Conservation (phyloP, 2,797 vertebrate species). For the Arvicola amphibius region DNA sequence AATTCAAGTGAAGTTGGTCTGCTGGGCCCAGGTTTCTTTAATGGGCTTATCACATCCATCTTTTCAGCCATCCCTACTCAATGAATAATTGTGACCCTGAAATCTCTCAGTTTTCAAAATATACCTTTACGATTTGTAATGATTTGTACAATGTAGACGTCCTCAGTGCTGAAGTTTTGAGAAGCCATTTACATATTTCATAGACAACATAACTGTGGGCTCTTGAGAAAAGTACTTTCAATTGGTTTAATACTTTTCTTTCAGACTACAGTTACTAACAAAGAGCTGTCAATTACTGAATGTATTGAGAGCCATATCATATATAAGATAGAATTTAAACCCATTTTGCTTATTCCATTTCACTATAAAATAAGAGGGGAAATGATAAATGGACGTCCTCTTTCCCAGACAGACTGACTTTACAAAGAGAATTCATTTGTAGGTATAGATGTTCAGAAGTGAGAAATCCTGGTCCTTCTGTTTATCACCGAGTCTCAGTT, state of each 20-base stretch:
- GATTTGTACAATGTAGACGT: neutral
- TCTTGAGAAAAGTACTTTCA: neutral
- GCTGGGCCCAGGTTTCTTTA: neutral
- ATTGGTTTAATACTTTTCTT: neutral
- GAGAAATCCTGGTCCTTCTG: neutral
- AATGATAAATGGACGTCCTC: neutral
- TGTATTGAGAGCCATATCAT: neutral
- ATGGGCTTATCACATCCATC: neutral
- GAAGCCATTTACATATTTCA: neutral
- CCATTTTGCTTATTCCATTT: neutral
- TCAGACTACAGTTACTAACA: neutral
- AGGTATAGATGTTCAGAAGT: neutral
- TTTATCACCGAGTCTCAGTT: neutral
- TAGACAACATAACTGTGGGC: neutral
- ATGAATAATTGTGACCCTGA: neutral
- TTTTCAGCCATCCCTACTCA: neutral
- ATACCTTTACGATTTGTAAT: neutral
- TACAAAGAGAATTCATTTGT: neutral
- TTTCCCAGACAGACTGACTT: neutral
- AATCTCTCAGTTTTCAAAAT: neutral
- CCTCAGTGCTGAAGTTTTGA: neutral
- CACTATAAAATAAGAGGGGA: neutral
- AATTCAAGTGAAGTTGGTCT: neutral
- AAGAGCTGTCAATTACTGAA: neutral
- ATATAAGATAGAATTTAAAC: slow-evolving; percentile 29